A percentile compares a stretch with the other conserved stretches of the same genome.
Evolutionary conservation across 1,140 invertebrate species (phyloP).

Genomic region (Orius laevigatus): DNA sequence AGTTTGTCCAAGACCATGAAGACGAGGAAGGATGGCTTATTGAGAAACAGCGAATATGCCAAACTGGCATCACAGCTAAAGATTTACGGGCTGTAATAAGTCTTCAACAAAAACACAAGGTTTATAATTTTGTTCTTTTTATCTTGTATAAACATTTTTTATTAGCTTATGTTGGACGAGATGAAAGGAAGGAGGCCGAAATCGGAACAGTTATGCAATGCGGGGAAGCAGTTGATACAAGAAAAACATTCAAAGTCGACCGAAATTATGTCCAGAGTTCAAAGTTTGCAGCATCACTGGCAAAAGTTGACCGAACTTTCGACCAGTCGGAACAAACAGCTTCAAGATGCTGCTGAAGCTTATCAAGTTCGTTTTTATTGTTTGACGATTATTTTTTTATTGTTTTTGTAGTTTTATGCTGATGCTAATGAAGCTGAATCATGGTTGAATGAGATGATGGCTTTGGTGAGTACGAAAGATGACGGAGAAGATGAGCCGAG

Average conservation of each 20-base stretch:
- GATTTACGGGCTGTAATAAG: conserved; percentile 79
- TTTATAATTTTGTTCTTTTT: conserved; percentile 23
- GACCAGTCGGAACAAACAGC: conserved; percentile 61
- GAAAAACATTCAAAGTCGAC: conserved; percentile 58
- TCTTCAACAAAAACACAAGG: conserved; percentile 88
- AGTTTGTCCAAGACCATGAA: conserved; percentile 87
- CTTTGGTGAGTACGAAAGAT: conserved; percentile 72
- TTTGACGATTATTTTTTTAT: conserved; percentile 11
- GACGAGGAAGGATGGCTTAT: conserved; percentile 87
- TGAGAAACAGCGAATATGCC: conserved; percentile 82
- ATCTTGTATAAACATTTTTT: background rate
- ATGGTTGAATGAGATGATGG: conserved; percentile 88
- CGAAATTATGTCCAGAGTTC: conserved; percentile 64
- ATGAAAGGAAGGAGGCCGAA: conserved; percentile 69
- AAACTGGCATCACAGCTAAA: conserved; percentile 78
- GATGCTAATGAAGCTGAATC: conserved; percentile 97
- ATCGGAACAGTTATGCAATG: conserved; percentile 56
- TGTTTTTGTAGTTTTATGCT: conserved; percentile 60
- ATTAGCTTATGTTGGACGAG: conserved; percentile 67
- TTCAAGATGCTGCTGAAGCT: conserved; percentile 87
- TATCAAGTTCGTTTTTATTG: conserved; percentile 44
- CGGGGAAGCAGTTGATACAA: conserved; percentile 54
- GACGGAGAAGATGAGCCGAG: conserved; percentile 79
- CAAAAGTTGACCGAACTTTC: conserved; percentile 68
- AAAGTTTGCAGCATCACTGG: conserved; percentile 71